Evolutionary conservation across 2,797 vertebrate genomes (phyloP).

Genomic region (Labeo calbasu): DNA sequence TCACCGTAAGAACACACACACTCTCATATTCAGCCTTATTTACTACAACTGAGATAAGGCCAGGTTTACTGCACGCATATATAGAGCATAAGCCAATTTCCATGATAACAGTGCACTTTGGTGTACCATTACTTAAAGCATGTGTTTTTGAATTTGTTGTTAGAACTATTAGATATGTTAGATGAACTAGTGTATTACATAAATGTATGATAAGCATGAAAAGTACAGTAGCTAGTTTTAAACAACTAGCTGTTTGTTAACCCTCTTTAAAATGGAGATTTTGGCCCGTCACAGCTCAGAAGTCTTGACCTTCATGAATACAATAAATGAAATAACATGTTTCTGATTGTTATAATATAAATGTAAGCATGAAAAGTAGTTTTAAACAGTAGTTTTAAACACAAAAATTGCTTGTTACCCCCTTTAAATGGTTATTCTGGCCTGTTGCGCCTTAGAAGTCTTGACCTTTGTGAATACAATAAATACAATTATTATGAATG

Average conservation of each 20-base stretch:
- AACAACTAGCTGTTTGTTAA: neutral
- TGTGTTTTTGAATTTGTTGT: neutral
- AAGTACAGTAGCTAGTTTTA: neutral
- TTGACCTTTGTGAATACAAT: neutral
- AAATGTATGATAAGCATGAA: neutral
- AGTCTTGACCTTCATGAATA: neutral
- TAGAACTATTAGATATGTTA: neutral
- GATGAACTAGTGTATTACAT: neutral
- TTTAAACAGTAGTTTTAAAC: neutral
- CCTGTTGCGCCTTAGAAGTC: neutral
- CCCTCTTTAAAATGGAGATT: neutral
- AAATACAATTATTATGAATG: neutral
- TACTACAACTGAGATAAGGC: neutral
- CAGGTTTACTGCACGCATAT: neutral
- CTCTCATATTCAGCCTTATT: conserved; percentile 11
- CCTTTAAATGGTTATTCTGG: neutral
- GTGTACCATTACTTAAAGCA: neutral
- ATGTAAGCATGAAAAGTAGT: neutral
- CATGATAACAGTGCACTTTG: neutral
- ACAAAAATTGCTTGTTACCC: neutral
- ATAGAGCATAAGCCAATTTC: neutral
- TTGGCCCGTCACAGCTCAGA: neutral
- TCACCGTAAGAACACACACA: conserved; percentile 82
- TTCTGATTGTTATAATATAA: no score
- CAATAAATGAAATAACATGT: neutral